A percentile compares a stretch with the other conserved stretches of the same genome.
Evolutionary conservation across 1,140 invertebrate species (phyloP).

Genomic region (Mesaphorura yosii): DNA sequence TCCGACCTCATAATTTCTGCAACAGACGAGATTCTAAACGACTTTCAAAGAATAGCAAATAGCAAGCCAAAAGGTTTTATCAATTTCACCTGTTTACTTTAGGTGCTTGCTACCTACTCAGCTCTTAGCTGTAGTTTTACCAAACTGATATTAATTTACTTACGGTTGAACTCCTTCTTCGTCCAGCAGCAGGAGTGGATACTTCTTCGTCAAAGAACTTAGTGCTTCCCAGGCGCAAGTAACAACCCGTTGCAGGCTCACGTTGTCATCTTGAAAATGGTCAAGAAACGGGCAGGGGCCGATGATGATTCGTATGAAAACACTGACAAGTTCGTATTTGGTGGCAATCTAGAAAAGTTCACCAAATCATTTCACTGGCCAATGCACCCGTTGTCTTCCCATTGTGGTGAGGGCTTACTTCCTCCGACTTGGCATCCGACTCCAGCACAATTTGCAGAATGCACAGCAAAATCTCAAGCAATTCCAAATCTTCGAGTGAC

Average conservation of each 20-base stretch:
- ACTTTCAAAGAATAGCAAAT: too few species aligned
- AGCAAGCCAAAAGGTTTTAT: too few species aligned
- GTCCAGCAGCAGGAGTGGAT: not conserved
- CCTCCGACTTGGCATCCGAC: not conserved
- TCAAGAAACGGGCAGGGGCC: constrained; percentile 1
- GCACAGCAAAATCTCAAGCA: constrained; percentile 2
- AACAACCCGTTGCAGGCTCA: not conserved
- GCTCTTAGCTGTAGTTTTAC: too few species aligned
- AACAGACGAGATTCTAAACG: too few species aligned
- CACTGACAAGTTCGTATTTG: constrained; percentile 3
- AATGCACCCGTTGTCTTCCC: not conserved
- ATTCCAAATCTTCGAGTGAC: constrained; percentile 10
- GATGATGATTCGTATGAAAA: not conserved
- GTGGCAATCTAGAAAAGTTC: not conserved
- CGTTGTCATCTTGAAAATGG: not conserved
- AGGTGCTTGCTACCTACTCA: too few species aligned
- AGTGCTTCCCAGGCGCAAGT: not conserved
- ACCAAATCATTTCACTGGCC: not conserved
- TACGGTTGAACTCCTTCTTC: not conserved
- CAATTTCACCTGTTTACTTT: too few species aligned
- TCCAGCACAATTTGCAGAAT: not conserved
- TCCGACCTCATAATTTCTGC: too few species aligned
- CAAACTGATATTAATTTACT: not conserved
- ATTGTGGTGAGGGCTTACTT: not conserved
- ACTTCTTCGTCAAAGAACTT: not conserved